Evolutionary conservation across 2,797 vertebrate genomes (phyloP).

Genomic region (Bovichtus diacanthus): DNA sequence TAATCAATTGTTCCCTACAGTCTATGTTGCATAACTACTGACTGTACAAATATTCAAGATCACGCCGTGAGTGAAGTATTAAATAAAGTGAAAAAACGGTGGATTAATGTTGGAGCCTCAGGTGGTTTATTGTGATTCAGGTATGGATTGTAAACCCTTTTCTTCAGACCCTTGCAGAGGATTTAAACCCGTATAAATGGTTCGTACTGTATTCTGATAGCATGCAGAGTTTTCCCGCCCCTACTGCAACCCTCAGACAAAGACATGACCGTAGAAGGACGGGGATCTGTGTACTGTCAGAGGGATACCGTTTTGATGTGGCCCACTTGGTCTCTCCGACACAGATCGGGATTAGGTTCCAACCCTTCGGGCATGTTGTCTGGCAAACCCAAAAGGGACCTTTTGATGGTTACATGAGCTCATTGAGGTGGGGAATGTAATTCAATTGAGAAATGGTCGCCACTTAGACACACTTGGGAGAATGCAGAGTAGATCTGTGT

Average conservation of each 20-base stretch:
- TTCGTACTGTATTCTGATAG: not conserved
- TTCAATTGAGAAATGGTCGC: conserved; percentile 40
- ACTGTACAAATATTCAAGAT: not conserved
- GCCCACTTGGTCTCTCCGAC: conserved; percentile 40
- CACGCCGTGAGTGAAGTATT: not conserved
- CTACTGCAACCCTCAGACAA: conserved; percentile 28
- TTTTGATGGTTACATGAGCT: conserved; percentile 63
- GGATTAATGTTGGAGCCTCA: not conserved
- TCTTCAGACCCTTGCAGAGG: not conserved
- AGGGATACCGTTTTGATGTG: conserved; percentile 57
- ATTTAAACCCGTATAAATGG: not conserved
- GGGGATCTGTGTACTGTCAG: conserved; percentile 57
- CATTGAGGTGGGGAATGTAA: conserved; percentile 56
- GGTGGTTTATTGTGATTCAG: not conserved
- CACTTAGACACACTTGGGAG: conserved; percentile 37
- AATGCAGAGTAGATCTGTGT: not conserved
- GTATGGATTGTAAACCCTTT: not conserved
- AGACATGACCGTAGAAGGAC: conserved; percentile 6
- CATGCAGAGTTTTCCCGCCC: not conserved
- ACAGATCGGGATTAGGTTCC: conserved; percentile 64
- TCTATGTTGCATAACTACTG: not conserved
- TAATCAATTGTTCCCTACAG: not conserved
- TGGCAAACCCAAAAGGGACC: conserved; percentile 57
- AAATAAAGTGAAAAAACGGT: not conserved
- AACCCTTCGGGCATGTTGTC: conserved; percentile 56